These are phyloP conservation scores for Zosterops lateralis DNA, from an alignment of 2,113 vertebrate genomes.

Conservation along the genomic window DNA sequence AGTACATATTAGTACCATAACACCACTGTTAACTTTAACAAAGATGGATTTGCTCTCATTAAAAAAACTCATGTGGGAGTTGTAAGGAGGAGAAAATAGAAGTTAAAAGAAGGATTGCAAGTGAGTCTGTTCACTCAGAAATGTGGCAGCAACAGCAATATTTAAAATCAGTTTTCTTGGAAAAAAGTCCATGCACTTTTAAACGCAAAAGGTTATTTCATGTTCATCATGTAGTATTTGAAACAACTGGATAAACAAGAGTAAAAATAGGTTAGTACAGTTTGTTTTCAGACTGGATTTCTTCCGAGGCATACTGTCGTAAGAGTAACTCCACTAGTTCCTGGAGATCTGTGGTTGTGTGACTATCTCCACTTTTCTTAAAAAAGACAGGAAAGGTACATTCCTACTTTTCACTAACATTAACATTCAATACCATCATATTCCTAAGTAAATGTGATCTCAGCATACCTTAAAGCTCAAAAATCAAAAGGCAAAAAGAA, in stretches of 20 bases:
- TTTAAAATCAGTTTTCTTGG: background rate
- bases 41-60: background rate
- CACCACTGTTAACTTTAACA: background rate
- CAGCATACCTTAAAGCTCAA: background rate
- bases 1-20: fast-evolving
- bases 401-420: background rate
- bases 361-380: background rate
- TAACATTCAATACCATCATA: background rate
- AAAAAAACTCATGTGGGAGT: background rate
- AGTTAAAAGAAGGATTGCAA: background rate
- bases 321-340: background rate
- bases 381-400: background rate
- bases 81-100: background rate
- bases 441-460: background rate
- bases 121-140: background rate
- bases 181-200: background rate
- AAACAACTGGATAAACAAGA: background rate
- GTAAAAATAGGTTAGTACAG: background rate
- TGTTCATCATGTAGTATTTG: background rate
- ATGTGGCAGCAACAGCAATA: background rate
- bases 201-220: background rate
- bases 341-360: background rate
- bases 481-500: background rate
- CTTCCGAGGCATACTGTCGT: background rate
- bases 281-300: background rate